These are phyloP conservation scores for Cuniculus paca DNA, from an alignment of 2,797 vertebrate species.

Conservation along the genomic window DNA sequence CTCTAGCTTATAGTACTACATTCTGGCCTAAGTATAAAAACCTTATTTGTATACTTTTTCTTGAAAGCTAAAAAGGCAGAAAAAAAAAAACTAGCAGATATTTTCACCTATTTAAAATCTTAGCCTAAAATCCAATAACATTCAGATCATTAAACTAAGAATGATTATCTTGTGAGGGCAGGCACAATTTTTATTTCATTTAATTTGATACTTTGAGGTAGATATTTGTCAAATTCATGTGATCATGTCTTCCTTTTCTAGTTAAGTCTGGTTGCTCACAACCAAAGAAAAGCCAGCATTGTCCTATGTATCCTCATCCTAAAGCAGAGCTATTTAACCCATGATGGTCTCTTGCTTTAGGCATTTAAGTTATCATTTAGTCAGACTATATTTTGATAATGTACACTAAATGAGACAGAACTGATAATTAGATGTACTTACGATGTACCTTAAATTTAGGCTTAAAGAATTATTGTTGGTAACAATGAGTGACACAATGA, in stretches of 20 bases:
- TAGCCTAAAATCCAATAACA: conserved; percentile 55
- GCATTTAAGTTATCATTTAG: background rate
- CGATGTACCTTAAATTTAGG: background rate
- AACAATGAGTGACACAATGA: background rate
- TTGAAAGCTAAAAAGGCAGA: background rate
- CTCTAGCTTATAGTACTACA: conserved; percentile 57
- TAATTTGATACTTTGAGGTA: background rate
- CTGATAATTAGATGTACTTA: background rate
- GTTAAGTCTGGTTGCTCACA: background rate
- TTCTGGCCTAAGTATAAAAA: conserved; percentile 55
- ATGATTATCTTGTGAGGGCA: background rate
- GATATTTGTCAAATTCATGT: background rate
- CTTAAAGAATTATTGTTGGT: background rate
- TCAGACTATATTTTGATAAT: background rate
- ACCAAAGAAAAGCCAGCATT: accelerated
- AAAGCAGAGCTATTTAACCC: background rate
- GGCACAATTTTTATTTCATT: conserved; percentile 26
- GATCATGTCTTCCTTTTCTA: background rate
- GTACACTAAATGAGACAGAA: background rate
- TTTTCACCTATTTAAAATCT: conserved; percentile 42
- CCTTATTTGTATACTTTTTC: background rate
- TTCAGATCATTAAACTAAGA: background rate
- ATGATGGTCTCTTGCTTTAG: accelerated
- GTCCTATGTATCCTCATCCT: too few species aligned
- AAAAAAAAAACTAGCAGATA: background rate